Evolutionary conservation across 2,888 invertebrate genomes (phyloP).

Genomic region (Rhyacophila evoluta): DNA sequence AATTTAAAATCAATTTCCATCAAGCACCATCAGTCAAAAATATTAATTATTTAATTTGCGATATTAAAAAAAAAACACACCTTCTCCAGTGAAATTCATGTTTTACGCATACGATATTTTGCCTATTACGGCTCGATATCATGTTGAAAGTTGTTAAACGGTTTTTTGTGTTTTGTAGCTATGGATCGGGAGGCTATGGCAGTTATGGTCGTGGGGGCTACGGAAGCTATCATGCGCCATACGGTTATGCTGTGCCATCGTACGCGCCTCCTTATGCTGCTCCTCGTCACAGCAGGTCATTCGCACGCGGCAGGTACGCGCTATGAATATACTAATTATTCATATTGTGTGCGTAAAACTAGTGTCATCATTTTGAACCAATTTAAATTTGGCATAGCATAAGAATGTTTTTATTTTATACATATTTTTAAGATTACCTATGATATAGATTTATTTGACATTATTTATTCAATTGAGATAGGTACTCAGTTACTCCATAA

Average conservation of each 20-base stretch:
- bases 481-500: too few relatives aligned
- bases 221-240: conserved; percentile 58
- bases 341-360: conserved; percentile 43
- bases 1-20: too few relatives aligned
- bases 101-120: too few relatives aligned
- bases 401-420: background rate
- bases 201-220: conserved; percentile 60
- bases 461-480: too few relatives aligned
- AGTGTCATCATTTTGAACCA: conserved; percentile 39
- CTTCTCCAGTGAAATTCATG: too few relatives aligned
- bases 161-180: conserved; percentile 32
- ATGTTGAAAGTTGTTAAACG: too few relatives aligned
- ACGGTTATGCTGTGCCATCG: conserved; percentile 49
- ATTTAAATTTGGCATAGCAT: background rate
- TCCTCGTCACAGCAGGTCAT: conserved; percentile 49
- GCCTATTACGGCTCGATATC: too few relatives aligned
- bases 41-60: background rate
- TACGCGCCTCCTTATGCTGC: conserved; percentile 48
- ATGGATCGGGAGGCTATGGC: conserved; percentile 42
- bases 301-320: conserved; percentile 53
- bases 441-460: too few relatives aligned
- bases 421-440: background rate
- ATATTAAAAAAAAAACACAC: background rate
- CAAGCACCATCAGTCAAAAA: too few relatives aligned
- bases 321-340: conserved; percentile 36